Evolutionary conservation across 2,113 vertebrate species (phyloP).

Genomic region (Pituophis catenifer): DNA sequence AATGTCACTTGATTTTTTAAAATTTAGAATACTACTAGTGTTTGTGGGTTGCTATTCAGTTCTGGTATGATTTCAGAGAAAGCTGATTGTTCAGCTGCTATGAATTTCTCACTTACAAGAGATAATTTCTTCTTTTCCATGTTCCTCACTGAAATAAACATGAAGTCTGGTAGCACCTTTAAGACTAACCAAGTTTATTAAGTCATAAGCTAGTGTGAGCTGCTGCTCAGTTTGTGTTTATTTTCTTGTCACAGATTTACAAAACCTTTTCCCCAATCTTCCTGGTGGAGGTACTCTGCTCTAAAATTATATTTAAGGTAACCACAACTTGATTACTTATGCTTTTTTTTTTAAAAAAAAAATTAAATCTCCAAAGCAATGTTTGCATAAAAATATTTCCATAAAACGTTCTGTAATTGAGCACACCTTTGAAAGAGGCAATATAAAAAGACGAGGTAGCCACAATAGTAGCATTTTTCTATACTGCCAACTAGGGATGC

Average conservation of each 20-base stretch:
- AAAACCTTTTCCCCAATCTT: not conserved
- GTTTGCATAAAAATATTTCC: not conserved
- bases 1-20: constrained; percentile 10
- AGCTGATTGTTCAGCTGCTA: constrained; percentile 28
- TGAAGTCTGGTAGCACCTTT: constrained; percentile 3
- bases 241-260: not conserved
- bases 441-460: constrained; percentile 38
- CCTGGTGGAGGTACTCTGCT: not conserved
- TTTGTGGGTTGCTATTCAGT: not conserved
- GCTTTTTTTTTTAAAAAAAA: not conserved
- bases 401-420: constrained; percentile 30
- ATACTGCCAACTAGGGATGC: constrained; percentile 53
- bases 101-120: not conserved
- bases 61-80: not conserved
- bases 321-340: not conserved
- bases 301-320: not conserved
- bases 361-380: constrained; percentile 40
- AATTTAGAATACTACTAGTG: not conserved
- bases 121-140: constrained; percentile 3
- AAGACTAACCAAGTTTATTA: not conserved
- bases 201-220: not conserved
- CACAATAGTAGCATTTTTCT: constrained; percentile 54
- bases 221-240: not conserved
- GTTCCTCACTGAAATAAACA: not conserved
- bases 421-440: constrained; percentile 37